Conservation (phyloP, 2,113 vertebrate genomes). For the Syrmaticus mikado region DNA sequence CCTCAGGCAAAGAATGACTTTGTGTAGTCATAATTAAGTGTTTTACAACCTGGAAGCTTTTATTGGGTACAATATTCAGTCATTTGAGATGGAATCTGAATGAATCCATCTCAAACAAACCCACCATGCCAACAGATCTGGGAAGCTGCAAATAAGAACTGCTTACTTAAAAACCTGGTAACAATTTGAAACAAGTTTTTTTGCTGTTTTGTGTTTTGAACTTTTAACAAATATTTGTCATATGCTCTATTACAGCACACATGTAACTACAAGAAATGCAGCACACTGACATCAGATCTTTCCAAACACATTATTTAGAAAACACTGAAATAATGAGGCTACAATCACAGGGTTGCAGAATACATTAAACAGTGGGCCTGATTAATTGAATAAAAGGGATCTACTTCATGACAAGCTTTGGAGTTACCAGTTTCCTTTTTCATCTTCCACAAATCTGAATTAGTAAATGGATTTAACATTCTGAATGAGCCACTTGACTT, state of each 20-base stretch:
- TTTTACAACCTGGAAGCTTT: neutral
- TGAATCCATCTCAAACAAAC: too few relatives aligned
- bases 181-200: neutral
- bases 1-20: neutral
- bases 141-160: neutral
- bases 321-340: neutral
- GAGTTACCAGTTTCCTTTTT: neutral
- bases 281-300: neutral
- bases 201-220: neutral
- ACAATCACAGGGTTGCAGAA: neutral
- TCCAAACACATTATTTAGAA: neutral
- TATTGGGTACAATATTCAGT: neutral
- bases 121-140: neutral
- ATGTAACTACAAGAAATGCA: neutral
- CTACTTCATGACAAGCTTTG: neutral
- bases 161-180: neutral
- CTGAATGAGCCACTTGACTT: neutral
- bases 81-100: rapidly evolving
- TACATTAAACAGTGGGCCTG: neutral
- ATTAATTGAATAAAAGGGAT: neutral
- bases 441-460: neutral
- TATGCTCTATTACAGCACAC: neutral
- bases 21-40: neutral
- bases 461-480: neutral
- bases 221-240: neutral